Conservation (phyloP, 2,888 invertebrate genomes). For the Tetropium fuscum region DNA sequence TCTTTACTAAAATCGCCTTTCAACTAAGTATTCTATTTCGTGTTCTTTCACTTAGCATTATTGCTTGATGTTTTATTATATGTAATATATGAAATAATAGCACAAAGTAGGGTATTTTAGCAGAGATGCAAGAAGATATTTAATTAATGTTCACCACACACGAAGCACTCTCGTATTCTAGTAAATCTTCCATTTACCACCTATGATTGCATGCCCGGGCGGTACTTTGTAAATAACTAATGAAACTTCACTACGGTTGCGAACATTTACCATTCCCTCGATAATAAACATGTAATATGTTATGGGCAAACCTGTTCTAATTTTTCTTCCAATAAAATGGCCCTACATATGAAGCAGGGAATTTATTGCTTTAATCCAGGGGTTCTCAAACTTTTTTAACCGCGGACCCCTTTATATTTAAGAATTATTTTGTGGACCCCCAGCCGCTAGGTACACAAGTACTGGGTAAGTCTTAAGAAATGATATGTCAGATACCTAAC, state of each 20-base stretch:
- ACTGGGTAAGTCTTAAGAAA: too few relatives aligned
- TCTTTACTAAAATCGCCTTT: too few relatives aligned
- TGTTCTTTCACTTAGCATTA: too few relatives aligned
- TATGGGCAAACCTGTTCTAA: conserved; percentile 11
- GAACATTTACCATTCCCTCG: conserved; percentile 3
- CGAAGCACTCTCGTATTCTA: conserved; percentile 11
- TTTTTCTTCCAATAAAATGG: conserved; percentile 17
- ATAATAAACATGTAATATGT: conserved; percentile 17
- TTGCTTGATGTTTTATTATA: too few relatives aligned
- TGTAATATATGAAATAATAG: not conserved
- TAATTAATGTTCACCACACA: conserved; percentile 26
- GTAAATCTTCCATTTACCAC: conserved; percentile 16
- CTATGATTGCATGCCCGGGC: conserved; percentile 14
- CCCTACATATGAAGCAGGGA: conserved; percentile 6
- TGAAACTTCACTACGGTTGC: conserved; percentile 18
- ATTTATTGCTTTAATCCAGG: conserved; percentile 10
- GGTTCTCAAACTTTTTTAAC: not conserved
- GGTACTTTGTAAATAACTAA: conserved; percentile 26
- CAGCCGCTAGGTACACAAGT: too few relatives aligned
- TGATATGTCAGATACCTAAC: too few relatives aligned
- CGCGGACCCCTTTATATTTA: too few relatives aligned
- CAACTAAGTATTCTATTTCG: too few relatives aligned
- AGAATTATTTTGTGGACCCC: not conserved
- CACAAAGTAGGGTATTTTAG: conserved; percentile 3
- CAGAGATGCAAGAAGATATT: conserved; percentile 7